These are phyloP conservation scores for Neotoma lepida DNA, from an alignment of 2,113 vertebrate species.

Conservation along the genomic window DNA sequence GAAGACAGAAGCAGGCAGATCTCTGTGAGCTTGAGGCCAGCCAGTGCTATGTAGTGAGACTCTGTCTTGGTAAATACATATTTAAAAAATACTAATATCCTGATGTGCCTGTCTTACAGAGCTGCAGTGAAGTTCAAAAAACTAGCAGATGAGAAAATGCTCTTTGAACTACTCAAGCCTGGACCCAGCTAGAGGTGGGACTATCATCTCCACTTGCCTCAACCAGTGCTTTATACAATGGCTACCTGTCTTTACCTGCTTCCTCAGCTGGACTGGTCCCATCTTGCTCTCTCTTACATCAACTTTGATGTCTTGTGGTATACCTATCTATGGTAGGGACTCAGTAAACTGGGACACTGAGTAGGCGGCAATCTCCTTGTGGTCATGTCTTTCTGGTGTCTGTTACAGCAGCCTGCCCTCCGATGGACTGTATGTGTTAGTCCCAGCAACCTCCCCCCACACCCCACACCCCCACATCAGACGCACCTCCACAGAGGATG, in stretches of 20 bases:
- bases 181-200: not conserved
- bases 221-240: not conserved
- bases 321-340: fast-evolving
- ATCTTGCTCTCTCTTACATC: not conserved
- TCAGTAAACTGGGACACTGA: not conserved
- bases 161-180: not conserved
- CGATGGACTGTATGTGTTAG: not conserved
- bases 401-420: not conserved
- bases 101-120: not conserved
- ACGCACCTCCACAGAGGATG: not conserved
- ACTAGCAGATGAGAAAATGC: not conserved
- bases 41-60: not conserved
- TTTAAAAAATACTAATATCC: not conserved
- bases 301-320: not conserved
- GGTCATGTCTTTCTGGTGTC: not conserved
- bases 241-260: not conserved
- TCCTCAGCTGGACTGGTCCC: not conserved
- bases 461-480: no score
- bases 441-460: not conserved
- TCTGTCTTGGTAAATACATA: not conserved
- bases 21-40: not conserved
- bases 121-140: not conserved
- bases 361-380: no score
- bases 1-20: not conserved
- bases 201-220: not conserved